Evolutionary conservation across 2,888 invertebrate genomes (phyloP).

Genomic region (Netelia inedita): DNA sequence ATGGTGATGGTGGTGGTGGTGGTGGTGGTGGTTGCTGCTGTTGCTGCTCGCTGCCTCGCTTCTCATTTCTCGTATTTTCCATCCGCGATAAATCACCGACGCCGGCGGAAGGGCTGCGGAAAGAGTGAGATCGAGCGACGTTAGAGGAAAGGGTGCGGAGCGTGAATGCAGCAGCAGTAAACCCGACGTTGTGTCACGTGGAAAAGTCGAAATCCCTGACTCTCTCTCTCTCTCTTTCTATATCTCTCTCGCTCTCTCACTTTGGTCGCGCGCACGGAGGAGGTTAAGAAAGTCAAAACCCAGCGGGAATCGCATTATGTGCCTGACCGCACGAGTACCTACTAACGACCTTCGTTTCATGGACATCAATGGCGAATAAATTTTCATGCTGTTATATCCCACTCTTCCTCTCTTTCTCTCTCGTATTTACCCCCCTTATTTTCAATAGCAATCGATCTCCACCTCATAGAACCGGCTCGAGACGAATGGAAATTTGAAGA

Average conservation of each 20-base stretch:
- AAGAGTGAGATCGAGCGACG: slow-evolving; percentile 69
- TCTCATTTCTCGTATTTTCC: slow-evolving; percentile 84
- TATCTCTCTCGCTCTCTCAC: slow-evolving; percentile 30
- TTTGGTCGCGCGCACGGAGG: slow-evolving; percentile 63
- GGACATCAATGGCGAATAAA: slow-evolving; percentile 68
- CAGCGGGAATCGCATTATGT: slow-evolving; percentile 70
- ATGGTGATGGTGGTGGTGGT: slow-evolving; percentile 21
- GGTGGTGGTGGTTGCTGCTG: slow-evolving; percentile 49
- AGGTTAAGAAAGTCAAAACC: slow-evolving; percentile 74
- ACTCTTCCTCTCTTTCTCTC: neutral
- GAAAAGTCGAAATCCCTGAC: slow-evolving; percentile 73
- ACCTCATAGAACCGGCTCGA: slow-evolving; percentile 11
- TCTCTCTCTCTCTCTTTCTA: slow-evolving; percentile 14
- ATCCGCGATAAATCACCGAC: slow-evolving; percentile 83
- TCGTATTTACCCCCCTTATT: slow-evolving; percentile 19
- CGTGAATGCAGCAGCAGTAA: slow-evolving; percentile 46
- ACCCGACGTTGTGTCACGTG: slow-evolving; percentile 76
- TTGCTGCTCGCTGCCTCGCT: slow-evolving; percentile 73
- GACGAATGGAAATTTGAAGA: slow-evolving; percentile 25
- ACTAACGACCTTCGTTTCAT: slow-evolving; percentile 70
- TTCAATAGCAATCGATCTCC: slow-evolving; percentile 23
- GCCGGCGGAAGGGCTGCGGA: slow-evolving; percentile 80
- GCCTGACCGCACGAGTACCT: slow-evolving; percentile 70
- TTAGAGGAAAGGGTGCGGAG: slow-evolving; percentile 70
- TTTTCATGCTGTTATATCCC: slow-evolving; percentile 63